Conservation (phyloP, 2,888 invertebrate genomes). For the Athrips mouffetella region DNA sequence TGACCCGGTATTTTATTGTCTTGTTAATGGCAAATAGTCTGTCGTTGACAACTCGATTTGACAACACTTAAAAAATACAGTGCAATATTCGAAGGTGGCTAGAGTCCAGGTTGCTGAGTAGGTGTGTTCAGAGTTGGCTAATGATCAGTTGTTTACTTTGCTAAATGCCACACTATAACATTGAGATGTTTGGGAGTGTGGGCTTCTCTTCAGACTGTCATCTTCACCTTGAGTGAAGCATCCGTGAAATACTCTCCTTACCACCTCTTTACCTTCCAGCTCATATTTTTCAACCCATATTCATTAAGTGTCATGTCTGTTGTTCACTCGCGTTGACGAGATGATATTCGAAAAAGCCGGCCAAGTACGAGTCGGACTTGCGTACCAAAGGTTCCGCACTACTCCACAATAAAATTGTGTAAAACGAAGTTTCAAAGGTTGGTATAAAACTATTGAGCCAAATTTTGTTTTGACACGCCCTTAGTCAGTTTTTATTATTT, state of each 20-base stretch:
- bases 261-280: not conserved
- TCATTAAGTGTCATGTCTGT: no score
- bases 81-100: slow-evolving; percentile 39
- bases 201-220: slow-evolving; percentile 3
- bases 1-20: slow-evolving; percentile 5
- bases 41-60: slow-evolving; percentile 20
- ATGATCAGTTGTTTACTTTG: slow-evolving; percentile 36
- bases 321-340: no score
- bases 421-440: no score
- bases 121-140: slow-evolving; percentile 26
- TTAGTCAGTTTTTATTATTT: no score
- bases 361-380: no score
- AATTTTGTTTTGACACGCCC: no score
- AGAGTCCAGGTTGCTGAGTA: slow-evolving; percentile 33
- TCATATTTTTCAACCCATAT: no score
- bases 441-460: no score
- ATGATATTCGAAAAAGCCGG: no score
- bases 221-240: not conserved
- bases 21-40: slow-evolving; percentile 1
- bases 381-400: no score
- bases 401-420: no score
- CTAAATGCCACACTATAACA: slow-evolving; percentile 11
- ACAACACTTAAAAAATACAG: slow-evolving; percentile 29
- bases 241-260: not conserved
- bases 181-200: not conserved